These are phyloP conservation scores for Musca vetustissima DNA, from an alignment of 1,140 invertebrate genomes.

Conservation along the genomic window DNA sequence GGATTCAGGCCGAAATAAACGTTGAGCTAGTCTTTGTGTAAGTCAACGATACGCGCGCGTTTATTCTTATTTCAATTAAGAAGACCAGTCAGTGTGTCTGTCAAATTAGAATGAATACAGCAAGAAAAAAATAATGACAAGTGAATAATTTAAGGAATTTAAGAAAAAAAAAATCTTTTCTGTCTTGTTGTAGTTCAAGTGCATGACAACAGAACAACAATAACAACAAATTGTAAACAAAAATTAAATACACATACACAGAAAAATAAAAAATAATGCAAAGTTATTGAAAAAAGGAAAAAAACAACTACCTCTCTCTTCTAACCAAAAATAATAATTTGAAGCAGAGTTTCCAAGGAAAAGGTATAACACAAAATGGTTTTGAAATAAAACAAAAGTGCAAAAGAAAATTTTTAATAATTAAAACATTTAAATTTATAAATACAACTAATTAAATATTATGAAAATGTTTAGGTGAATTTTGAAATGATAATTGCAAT, in stretches of 20 bases:
- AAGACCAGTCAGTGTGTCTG: conserved; percentile 8
- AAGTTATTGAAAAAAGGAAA: not conserved
- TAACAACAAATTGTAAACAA: not conserved
- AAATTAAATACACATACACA: not conserved
- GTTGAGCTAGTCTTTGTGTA: conserved; percentile 2
- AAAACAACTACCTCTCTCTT: not conserved
- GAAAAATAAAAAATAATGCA: not conserved
- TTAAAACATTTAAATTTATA: too few species aligned
- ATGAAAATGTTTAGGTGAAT: too few species aligned
- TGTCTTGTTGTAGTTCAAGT: not conserved
- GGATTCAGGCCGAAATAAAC: conserved; percentile 23
- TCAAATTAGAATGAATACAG: not conserved
- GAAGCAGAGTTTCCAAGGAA: too few species aligned
- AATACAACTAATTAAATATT: too few species aligned
- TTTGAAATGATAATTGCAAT: too few species aligned
- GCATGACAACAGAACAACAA: not conserved
- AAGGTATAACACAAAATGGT: too few species aligned
- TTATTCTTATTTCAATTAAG: conserved; percentile 9
- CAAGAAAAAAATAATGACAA: conserved; percentile 5
- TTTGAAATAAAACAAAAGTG: too few species aligned
- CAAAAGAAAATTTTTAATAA: too few species aligned
- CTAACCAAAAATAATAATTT: too few species aligned
- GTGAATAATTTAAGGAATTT: conserved; percentile 7
- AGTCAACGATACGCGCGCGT: conserved; percentile 14
- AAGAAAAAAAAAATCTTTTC: not conserved